Evolutionary conservation across 2,797 vertebrate genomes (phyloP), one percentile per base, ranked within the genome.

Genomic region (Babyrousa celebensis): DNA sequence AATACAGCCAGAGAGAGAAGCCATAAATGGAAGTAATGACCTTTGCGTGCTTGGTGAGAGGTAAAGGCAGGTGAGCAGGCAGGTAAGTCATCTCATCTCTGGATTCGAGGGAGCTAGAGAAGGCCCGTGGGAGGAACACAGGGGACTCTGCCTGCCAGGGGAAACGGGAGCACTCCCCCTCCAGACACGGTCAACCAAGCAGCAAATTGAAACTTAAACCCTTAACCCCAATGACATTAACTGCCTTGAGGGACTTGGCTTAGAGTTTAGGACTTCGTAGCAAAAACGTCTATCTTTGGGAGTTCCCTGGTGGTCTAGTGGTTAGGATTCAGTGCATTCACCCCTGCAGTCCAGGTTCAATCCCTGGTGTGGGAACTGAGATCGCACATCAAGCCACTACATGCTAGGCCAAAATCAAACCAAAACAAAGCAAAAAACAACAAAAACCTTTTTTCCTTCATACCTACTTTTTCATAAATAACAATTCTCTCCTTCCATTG

Each of bases 91-190:
- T 58, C 79, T 75, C 17, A 0, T 52, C 74, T 84, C 23, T 3
- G 58, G 86, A 48, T 48, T 23, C 6, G 0, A 23, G 52, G 58
- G 27, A 32, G 56, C 6, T 12, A 20, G 23, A 67, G 63, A 67
- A n/a, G 25, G 16, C 17, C 0, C 11, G 36, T 27, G 6, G 16
- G 8, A 43, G 5, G n/a, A 4, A 17, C 12, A 12, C 63, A 21
- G 54, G 29, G n/a, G 62, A 20, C 29, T 5, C 15, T 40, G 40
- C 77, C 65, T 86, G 48, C 11, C 21, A 20, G n/a, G 67, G 56
- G 58, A 85, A 40, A 20, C 62, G n/a, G 1, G 2, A 18, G 60
- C 65, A 12, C 52, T 68, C 11, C 58, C 36, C 54, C n/a, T n/a
- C 15, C 74, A 78, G 94, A 58, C 14, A 10, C 0, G 0, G 27